Conservation (phyloP, 2,888 invertebrate genomes). For the Cartodere bifasciata region DNA sequence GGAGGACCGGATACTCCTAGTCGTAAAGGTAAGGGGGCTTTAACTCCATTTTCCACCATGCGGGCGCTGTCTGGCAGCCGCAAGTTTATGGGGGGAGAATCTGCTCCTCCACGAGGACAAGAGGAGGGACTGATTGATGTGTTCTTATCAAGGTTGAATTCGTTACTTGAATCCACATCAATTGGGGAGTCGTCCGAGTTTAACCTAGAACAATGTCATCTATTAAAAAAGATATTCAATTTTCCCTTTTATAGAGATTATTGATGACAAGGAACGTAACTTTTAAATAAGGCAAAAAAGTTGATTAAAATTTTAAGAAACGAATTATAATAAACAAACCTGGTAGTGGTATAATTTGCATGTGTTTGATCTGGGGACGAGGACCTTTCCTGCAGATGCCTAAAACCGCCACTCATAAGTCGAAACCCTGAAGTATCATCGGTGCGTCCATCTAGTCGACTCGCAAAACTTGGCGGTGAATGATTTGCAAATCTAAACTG, state of each 20-base stretch:
- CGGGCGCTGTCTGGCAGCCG: constrained; percentile 13
- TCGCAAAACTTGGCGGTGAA: constrained; percentile 26
- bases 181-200: constrained; percentile 26
- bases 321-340: no score
- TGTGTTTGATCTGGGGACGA: no score
- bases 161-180: constrained; percentile 25
- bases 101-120: no score
- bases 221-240: no score
- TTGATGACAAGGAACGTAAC: constrained; percentile 12
- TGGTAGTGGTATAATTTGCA: no score
- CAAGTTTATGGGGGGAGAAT: constrained; percentile 33
- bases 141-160: constrained; percentile 16
- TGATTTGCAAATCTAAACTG: constrained; percentile 32
- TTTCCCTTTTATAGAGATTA: background rate
- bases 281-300: no score
- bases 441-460: no score
- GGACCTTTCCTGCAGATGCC: no score
- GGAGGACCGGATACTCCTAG: constrained; percentile 22
- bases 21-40: constrained; percentile 29
- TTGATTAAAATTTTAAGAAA: no score
- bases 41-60: constrained; percentile 9
- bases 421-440: no score
- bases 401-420: no score
- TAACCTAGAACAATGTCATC: constrained; percentile 20
- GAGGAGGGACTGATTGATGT: constrained; percentile 23